These are phyloP conservation scores for Cataglyphis altisquamis DNA, from an alignment of 2,888 invertebrate genomes.

Conservation along the genomic window DNA sequence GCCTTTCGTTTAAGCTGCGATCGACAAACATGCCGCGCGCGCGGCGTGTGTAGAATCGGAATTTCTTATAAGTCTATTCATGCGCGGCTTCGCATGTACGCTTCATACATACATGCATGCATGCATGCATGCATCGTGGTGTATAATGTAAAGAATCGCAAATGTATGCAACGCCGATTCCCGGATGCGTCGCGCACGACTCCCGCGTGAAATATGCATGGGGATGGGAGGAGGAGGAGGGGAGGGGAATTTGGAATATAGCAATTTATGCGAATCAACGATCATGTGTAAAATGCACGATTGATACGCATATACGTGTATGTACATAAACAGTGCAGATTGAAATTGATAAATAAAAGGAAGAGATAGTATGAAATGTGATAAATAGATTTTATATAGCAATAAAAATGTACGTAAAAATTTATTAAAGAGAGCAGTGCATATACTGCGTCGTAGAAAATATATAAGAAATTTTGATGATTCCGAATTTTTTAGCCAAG, in stretches of 20 bases:
- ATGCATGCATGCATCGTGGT: neutral
- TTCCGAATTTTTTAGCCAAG: neutral
- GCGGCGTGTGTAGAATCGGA: conserved; percentile 22
- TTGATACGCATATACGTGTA: neutral
- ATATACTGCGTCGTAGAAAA: neutral
- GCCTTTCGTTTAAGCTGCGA: neutral
- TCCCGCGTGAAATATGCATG: conserved; percentile 44
- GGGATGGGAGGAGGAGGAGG: neutral
- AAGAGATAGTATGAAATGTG: no score
- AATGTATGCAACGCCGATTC: conserved; percentile 18
- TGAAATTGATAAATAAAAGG: neutral
- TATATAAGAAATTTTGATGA: neutral
- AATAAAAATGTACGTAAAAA: neutral
- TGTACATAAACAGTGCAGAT: neutral
- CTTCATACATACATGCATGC: conserved; percentile 34
- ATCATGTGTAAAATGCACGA: conserved; percentile 4
- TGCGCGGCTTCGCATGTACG: conserved; percentile 1
- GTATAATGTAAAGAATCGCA: conserved; percentile 33
- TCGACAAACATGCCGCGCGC: conserved; percentile 49
- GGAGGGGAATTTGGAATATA: neutral
- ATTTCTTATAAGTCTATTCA: conserved; percentile 56
- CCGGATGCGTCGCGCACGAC: neutral
- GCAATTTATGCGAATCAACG: conserved; percentile 39
- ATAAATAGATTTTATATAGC: neutral
- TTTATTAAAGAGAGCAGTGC: neutral